phyloP scores from a whole-genome alignment of 2,888 invertebrate genomes.

The Tenthredo livida region DNA sequence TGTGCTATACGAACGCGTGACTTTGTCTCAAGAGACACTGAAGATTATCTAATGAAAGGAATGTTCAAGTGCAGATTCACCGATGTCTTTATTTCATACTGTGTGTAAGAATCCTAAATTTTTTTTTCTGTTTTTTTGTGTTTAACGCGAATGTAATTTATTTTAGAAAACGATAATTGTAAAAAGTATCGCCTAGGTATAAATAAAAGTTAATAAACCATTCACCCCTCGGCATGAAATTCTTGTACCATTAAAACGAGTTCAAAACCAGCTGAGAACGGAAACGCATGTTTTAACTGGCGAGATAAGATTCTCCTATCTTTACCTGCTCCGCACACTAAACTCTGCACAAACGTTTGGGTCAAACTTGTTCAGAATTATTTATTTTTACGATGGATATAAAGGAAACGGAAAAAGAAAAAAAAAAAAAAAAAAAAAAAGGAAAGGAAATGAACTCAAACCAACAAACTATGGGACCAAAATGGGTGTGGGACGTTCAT shows the following conservation, averaged over 20 bases:
- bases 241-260: background rate
- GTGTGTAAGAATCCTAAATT: background rate
- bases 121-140: background rate
- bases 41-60: constrained; percentile 11
- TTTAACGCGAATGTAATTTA: background rate
- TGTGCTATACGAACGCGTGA: background rate
- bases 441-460: background rate
- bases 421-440: background rate
- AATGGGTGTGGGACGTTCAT: background rate
- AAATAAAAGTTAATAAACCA: background rate
- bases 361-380: background rate
- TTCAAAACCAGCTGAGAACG: constrained; percentile 10
- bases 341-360: background rate
- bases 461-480: background rate
- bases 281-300: constrained; percentile 52
- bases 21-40: background rate
- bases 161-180: background rate
- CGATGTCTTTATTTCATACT: background rate
- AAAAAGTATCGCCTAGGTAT: background rate
- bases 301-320: constrained; percentile 32
- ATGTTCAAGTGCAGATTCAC: background rate
- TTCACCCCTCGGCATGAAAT: background rate
- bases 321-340: constrained; percentile 11
- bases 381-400: constrained; percentile 26
- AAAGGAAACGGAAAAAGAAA: constrained; percentile 51